Base-by-base conservation (phyloP, 1,140 invertebrate genomes). In the Drosophila kanapiae region DNA sequence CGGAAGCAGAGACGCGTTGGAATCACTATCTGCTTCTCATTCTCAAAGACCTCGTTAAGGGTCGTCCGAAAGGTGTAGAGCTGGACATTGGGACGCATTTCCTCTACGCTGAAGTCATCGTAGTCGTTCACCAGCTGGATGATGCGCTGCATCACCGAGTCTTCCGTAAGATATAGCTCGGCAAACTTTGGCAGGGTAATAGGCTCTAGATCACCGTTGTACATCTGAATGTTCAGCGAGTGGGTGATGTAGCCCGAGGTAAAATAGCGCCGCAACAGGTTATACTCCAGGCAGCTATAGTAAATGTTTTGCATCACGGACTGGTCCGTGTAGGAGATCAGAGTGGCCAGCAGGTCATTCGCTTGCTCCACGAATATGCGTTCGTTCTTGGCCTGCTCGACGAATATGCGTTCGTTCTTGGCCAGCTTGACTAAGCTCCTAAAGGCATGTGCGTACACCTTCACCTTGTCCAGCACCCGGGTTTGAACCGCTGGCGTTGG, bases 1-100 rank as follows among this genome's bases (percentile, higher is more conserved):
- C 91, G 82, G 62, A 90, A 92, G 35, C 91, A 92, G 1, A 92
- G 70, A 3, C 75, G 69, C 0, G 84, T 82, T 3, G 91, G 91
- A 33, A 92, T 76, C 1, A 75, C 54, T 1, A 69, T 43, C 11
- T 90, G 47, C 7, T 81, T 64, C 35, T 92, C 70, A 14, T 78
- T 8, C 45, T 90, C 87, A 16, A 84, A 58, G 6, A 92, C 69
- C 48, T 83, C 79, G 54, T 92, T 86, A 0, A 80, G 45, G 2
- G 31, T 40, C 3, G 71, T 57, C 4, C 69, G 57, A 29, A 92
- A 92, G 3, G 70, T 79, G 29, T 71, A 91, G 1, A 92, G 72
- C 48, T 61, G 85, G 0, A 74, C 35, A 29, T 58, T 45, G 0
- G 87, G 82, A 18, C 64, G 29, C 14, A 91, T 63, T 40, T 90